These are phyloP conservation scores for Branchinecta sandiegonensis DNA, from an alignment of 2,888 invertebrate genomes.

Conservation along the genomic window DNA sequence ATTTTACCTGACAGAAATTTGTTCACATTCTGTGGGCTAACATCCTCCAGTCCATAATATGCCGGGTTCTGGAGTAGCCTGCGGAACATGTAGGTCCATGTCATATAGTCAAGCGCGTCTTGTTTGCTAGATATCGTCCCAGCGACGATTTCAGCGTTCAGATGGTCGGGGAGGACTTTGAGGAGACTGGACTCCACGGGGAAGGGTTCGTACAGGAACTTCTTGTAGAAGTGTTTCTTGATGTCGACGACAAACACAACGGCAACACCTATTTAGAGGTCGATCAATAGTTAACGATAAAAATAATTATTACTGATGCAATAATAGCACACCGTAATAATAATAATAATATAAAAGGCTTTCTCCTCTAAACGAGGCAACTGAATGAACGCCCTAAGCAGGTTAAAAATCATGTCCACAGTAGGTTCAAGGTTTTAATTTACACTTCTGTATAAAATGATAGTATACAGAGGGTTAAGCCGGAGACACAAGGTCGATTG, in stretches of 20 bases:
- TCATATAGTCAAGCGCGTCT: conserved; percentile 87
- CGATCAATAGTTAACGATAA: too few relatives aligned
- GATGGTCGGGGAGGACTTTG: conserved; percentile 80
- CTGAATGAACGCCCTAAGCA: too few relatives aligned
- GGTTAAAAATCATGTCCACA: too few relatives aligned
- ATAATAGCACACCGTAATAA: too few relatives aligned
- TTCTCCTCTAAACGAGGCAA: too few relatives aligned
- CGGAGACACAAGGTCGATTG: too few relatives aligned
- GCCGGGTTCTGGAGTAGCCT: conserved; percentile 79
- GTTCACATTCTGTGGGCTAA: conserved; percentile 53
- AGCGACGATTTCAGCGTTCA: conserved; percentile 89
- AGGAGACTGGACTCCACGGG: conserved; percentile 89
- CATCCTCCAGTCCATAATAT: conserved; percentile 64
- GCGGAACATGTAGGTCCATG: conserved; percentile 97
- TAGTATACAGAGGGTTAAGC: too few relatives aligned
- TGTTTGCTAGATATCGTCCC: conserved; percentile 86
- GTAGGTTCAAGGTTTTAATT: too few relatives aligned
- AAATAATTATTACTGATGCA: too few relatives aligned
- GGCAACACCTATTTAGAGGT: conserved; percentile 35
- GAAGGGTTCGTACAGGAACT: conserved; percentile 97
- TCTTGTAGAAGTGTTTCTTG: conserved; percentile 97
- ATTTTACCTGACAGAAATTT: conserved; percentile 49
- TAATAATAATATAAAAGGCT: too few relatives aligned
- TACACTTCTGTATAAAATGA: too few relatives aligned
- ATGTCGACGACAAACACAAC: conserved; percentile 68